phyloP scores from a whole-genome alignment of 2,888 invertebrate genomes.

The Metalampra italica region DNA sequence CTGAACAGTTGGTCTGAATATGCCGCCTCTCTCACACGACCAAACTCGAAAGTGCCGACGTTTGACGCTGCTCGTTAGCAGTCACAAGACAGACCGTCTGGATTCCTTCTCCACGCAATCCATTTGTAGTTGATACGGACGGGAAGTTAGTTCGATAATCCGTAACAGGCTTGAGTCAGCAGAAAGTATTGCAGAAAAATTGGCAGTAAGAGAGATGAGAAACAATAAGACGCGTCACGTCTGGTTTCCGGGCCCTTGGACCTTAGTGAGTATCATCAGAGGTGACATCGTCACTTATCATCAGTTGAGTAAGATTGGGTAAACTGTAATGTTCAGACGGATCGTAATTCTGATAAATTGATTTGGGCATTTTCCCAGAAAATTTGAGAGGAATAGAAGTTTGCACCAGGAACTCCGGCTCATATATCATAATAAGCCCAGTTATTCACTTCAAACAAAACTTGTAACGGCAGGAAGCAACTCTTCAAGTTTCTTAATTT shows the following conservation, averaged over 20 bases:
- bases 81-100: not conserved
- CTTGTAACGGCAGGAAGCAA: conserved; percentile 6
- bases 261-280: no score
- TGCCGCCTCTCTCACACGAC: not conserved
- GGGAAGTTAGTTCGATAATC: not conserved
- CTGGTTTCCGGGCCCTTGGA: no score
- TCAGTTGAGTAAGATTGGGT: no score
- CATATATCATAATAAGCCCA: not conserved
- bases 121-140: not conserved
- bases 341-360: no score
- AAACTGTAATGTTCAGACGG: no score
- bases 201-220: not conserved
- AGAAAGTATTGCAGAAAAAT: not conserved
- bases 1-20: no score
- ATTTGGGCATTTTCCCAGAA: no score
- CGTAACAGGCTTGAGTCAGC: not conserved
- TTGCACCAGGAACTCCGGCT: not conserved
- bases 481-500: conserved; percentile 35
- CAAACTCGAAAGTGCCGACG: not conserved
- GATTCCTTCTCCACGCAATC: not conserved
- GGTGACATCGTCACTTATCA: no score
- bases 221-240: no score
- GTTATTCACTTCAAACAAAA: conserved; percentile 3
- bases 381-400: no score
- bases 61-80: conserved; percentile 1